Base-by-base conservation (phyloP, 2,888 invertebrate species). In the Acholoe squamosa region DNA sequence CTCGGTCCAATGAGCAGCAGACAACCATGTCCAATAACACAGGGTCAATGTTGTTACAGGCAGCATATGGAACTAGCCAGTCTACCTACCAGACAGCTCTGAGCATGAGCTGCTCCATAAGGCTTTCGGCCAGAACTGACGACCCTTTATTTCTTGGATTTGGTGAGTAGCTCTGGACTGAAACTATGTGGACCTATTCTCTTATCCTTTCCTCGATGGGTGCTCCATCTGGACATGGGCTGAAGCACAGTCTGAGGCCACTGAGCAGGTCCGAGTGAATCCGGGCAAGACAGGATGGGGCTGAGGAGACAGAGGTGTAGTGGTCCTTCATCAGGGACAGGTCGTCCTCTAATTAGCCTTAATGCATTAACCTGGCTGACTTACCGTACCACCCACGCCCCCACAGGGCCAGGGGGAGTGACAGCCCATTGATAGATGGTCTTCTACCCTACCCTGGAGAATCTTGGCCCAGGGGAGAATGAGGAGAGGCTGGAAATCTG, bases 361-460 rank as follows among this genome's bases (percentile, higher is more conserved):
- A 80, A 80, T 80, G 80, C 43, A 80, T 43, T 80, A 80, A 80
- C 34, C 80, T n/a, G 80, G 34, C 19, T 43, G 80, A 80, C 80
- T 80, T 19, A 31, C 25, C 43, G 80, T 43, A 19, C 80, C 80
- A 5, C 43, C 34, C 43, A 19, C 33, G 34, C 80, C 34, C 33
- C 43, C 34, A 5, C 19, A 34, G 80, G 43, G 43, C 34, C 34
- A 33, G 80, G n/a, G 22, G 12, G 34, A n/a, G 43, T 16, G 80
- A 80, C 80, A 43, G 33, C 80, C 34, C 34, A 33, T 31, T 80
- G 80, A 80, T 80, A 80, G 80, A 43, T 33, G 12, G 80, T 43
- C 80, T 80, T 43, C 80, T 80, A 3, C 25, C 34, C 3, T 43
- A 80, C 43, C 80, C 80, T 22, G 80, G 80, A 43, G 80, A 80